These are phyloP conservation scores for Anguilla anguilla DNA, from an alignment of 2,797 vertebrate genomes.

Conservation along the genomic window DNA sequence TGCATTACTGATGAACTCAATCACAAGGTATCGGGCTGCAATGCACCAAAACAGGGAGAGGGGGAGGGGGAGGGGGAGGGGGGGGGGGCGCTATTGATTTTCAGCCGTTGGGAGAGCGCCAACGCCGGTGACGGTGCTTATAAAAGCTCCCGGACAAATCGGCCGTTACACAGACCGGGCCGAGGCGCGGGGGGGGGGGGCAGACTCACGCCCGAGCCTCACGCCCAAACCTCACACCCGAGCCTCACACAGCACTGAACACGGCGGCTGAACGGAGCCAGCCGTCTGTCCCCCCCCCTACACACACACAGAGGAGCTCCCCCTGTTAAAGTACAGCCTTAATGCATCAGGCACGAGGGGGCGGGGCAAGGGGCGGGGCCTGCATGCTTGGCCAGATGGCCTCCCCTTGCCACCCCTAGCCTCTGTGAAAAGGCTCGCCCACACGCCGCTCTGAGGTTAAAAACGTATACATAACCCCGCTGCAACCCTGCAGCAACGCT, in stretches of 20 bases:
- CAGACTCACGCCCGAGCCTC: background rate
- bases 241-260: background rate
- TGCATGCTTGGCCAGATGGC: no score
- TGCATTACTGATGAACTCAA: conserved; percentile 54
- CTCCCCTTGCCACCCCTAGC: background rate
- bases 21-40: conserved; percentile 43
- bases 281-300: background rate
- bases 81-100: conserved; percentile 62
- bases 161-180: background rate
- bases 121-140: background rate
- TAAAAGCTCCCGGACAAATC: background rate
- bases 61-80: conserved; percentile 47
- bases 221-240: no score
- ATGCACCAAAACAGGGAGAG: conserved; percentile 20
- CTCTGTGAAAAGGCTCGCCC: background rate
- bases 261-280: background rate
- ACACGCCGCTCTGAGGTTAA: background rate
- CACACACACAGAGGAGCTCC: background rate
- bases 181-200: background rate
- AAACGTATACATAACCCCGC: background rate
- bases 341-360: no score
- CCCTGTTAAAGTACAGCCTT: background rate
- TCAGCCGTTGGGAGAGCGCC: conserved; percentile 26
- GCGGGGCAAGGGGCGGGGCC: no score
- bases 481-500: background rate